Evolutionary conservation across 2,888 invertebrate species (phyloP), one percentile per base, ranked within the genome.

Genomic region (Agonum fuliginosum): DNA sequence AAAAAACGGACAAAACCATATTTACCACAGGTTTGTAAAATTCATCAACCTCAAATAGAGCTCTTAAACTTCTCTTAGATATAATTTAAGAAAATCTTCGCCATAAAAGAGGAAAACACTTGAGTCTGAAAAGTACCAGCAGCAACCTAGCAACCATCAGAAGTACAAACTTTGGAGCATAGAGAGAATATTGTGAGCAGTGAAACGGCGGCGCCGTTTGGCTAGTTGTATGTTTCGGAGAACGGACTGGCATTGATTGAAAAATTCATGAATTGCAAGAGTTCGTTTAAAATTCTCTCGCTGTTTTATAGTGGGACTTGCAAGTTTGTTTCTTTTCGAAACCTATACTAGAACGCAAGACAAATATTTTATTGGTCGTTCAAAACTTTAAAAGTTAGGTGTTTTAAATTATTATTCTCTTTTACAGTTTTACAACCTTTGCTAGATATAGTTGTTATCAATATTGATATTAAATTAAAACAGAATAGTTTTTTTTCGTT

Each of bases 251-350:
- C 22, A 41, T 67, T 67, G 67, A 67, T 41, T 67, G 67, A 67
- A 67, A 67, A 67, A 67, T 67, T 67, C 67, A 67, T 41, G 67
- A 67, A 41, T 67, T 67, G 67, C 41, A 37, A 67, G 67, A 4
- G 37, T 41, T 67, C 37, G 20, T 67, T 67, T 67, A 30, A 22
- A 67, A 67, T 67, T 67, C 41, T 41, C 10, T 20, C 10, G 12
- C 41, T 20, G 22, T 4, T 22, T 22, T 48, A 54, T 22, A 6
- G 22, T 2, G 12, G 19, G 6, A 4, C 24, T 19, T 10, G 19
- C 22, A 37, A 67, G 22, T 67, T 4, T 19, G 19, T 67, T 67
- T 14, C 67, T n/a, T 67, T 67, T 12, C 12, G 20, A 17, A 48
- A 20, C 48, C 6, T 62, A 30, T 19, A 30, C 27, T 30, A 20